phyloP scores from a whole-genome alignment of 2,113 vertebrate genomes.

The Pollachius pollachius region DNA sequence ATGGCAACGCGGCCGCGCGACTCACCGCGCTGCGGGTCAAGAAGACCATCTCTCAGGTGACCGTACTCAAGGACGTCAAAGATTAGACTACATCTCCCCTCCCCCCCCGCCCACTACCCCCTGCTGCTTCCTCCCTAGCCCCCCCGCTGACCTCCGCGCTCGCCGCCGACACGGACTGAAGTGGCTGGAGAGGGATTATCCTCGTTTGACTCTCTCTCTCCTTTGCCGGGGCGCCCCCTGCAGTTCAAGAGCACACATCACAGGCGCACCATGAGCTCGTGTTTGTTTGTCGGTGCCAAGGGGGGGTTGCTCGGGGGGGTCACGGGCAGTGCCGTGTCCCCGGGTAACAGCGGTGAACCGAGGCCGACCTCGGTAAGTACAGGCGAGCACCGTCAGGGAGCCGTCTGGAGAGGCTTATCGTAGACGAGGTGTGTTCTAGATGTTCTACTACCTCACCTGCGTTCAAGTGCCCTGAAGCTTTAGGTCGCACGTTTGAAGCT shows the following conservation, averaged over 20 bases:
- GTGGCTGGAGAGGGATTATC: too few relatives aligned
- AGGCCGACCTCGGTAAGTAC: neutral
- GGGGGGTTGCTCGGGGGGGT: neutral
- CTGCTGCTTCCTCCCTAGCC: too few relatives aligned
- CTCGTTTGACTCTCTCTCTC: neutral
- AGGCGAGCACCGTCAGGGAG: neutral
- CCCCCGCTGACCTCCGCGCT: too few relatives aligned
- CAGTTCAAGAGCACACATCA: neutral
- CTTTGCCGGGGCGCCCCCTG: neutral
- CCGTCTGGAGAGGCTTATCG: too few relatives aligned
- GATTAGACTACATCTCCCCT: constrained; percentile 38
- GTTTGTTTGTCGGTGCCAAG: neutral
- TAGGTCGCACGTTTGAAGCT: neutral
- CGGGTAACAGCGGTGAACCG: too few relatives aligned
- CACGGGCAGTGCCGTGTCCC: neutral
- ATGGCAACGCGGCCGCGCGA: constrained; percentile 84
- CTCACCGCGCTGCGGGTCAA: constrained; percentile 93
- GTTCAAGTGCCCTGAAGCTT: neutral
- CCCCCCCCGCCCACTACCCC: neutral
- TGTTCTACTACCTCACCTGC: neutral
- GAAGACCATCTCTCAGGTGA: constrained; percentile 91
- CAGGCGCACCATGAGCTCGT: neutral
- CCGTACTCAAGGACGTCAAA: constrained; percentile 74
- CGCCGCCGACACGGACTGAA: too few relatives aligned
- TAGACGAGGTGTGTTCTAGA: neutral